Conservation (phyloP, 2,888 invertebrate genomes). For the Anodontia alba region DNA sequence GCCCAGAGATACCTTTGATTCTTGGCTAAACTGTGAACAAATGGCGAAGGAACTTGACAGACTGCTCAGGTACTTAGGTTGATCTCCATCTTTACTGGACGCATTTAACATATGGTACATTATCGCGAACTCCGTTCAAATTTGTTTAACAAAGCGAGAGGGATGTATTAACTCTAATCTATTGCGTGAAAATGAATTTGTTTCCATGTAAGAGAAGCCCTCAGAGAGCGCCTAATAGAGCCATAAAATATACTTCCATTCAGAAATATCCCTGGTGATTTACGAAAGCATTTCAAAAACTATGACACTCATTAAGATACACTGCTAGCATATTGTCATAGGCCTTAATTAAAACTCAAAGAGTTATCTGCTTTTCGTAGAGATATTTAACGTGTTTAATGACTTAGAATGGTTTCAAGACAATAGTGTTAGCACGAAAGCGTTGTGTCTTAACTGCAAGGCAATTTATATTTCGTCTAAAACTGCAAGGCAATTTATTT, state of each 20-base stretch:
- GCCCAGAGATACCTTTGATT: too few relatives aligned
- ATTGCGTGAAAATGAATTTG: constrained; percentile 21
- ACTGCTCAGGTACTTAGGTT: too few relatives aligned
- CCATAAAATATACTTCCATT: constrained; percentile 17
- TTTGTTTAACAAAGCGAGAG: constrained; percentile 17
- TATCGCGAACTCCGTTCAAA: too few relatives aligned
- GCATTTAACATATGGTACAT: too few relatives aligned
- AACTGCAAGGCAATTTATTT: too few relatives aligned
- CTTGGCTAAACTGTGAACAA: too few relatives aligned
- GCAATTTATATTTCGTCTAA: too few relatives aligned
- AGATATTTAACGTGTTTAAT: constrained; percentile 1
- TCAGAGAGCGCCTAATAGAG: constrained; percentile 4
- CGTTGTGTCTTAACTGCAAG: too few relatives aligned
- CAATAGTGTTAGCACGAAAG: background rate
- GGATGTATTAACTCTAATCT: constrained; percentile 12
- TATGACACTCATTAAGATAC: background rate
- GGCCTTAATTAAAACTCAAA: constrained; percentile 5
- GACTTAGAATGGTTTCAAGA: background rate
- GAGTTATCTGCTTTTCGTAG: background rate
- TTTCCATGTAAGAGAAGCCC: constrained; percentile 11
- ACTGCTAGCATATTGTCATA: constrained; percentile 2
- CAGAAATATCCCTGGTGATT: constrained; percentile 11
- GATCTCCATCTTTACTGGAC: too few relatives aligned
- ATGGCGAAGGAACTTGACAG: too few relatives aligned
- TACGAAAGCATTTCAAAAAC: constrained; percentile 7